Conservation (phyloP, 1,140 invertebrate species). For the Triops longicaudatus region DNA sequence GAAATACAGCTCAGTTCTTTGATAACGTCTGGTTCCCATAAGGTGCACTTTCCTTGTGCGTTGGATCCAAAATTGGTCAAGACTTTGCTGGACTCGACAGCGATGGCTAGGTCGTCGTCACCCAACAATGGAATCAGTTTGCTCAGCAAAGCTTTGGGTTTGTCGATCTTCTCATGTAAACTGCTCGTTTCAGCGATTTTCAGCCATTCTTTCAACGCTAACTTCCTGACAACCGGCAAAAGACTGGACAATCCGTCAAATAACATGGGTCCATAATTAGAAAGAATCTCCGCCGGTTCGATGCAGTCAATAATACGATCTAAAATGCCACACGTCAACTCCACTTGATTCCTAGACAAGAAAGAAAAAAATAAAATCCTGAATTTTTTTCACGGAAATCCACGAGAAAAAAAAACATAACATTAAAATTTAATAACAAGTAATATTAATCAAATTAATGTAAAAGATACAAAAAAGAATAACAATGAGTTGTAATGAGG, state of each 20-base stretch:
- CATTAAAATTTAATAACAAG: too few relatives aligned
- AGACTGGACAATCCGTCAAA: background rate
- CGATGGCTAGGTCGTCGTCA: background rate
- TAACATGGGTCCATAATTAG: background rate
- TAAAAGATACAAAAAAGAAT: too few relatives aligned
- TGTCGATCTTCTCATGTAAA: background rate
- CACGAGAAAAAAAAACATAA: too few relatives aligned
- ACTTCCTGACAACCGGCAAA: background rate
- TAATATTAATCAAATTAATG: too few relatives aligned
- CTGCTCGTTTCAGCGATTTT: background rate
- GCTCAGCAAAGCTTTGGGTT: background rate
- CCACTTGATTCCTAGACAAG: background rate
- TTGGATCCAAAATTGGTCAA: background rate
- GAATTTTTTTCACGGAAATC: too few relatives aligned
- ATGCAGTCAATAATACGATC: background rate
- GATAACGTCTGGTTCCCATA: background rate
- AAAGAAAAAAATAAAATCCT: background rate
- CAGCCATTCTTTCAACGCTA: background rate
- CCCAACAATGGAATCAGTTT: background rate
- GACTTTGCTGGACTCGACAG: background rate
- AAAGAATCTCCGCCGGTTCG: background rate
- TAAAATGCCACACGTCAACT: background rate
- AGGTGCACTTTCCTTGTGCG: background rate
- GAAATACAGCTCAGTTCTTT: conserved; percentile 2
- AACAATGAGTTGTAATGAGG: too few relatives aligned